A percentile compares a stretch with the other conserved stretches of the same genome.
Evolutionary conservation across 2,797 vertebrate species (phyloP).

Genomic region (Moxostoma hubbsi): DNA sequence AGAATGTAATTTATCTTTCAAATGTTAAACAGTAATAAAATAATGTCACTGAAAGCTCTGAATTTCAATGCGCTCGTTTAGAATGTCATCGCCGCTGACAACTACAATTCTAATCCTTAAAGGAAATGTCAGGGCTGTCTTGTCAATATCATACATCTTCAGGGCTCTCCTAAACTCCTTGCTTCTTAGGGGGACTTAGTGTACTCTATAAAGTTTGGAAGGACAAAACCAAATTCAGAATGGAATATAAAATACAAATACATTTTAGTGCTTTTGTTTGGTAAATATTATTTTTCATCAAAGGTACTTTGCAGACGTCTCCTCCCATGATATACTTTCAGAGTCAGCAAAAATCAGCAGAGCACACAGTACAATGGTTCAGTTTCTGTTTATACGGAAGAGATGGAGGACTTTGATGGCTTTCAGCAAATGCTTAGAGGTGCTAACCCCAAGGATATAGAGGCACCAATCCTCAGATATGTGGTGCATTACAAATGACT

Average conservation of each 20-base stretch:
- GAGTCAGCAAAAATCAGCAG: constrained; percentile 5
- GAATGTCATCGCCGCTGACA: constrained; percentile 39
- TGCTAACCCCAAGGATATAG: constrained; percentile 31
- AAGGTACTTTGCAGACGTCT: background rate
- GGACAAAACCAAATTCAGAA: constrained; percentile 13
- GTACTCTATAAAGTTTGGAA: constrained; percentile 4
- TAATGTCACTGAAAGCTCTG: constrained; percentile 9
- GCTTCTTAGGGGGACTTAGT: background rate
- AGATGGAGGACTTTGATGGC: constrained; percentile 39
- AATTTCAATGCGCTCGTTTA: constrained; percentile 50
- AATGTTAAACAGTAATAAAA: constrained; percentile 61
- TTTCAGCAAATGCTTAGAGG: background rate
- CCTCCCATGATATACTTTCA: background rate
- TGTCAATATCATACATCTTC: constrained; percentile 22
- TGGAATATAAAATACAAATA: constrained; percentile 1
- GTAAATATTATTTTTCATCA: background rate
- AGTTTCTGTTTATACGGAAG: constrained; percentile 8
- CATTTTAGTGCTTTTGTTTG: background rate
- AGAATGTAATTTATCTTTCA: constrained; percentile 54
- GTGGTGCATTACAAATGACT: constrained; percentile 45
- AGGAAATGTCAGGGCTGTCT: constrained; percentile 46
- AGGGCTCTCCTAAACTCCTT: constrained; percentile 2
- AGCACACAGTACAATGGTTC: constrained; percentile 2
- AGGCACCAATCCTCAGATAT: constrained; percentile 7
- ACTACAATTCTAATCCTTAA: constrained; percentile 53